Evolutionary conservation across 2,797 vertebrate species (phyloP), one percentile per base, ranked within the genome.

Genomic region (Leptatherina wallacei): DNA sequence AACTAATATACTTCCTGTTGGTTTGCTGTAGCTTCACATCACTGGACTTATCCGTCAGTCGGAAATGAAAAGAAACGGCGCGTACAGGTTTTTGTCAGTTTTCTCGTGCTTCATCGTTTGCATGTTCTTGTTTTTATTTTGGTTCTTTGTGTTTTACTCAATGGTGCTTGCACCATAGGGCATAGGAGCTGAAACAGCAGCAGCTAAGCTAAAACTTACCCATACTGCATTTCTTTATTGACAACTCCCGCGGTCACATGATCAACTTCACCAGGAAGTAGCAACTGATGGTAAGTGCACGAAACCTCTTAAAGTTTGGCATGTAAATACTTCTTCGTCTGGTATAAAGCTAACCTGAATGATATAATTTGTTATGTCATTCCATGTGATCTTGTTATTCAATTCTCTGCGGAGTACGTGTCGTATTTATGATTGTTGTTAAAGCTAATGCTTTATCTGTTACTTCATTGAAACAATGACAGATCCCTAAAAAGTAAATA

Each of bases 141-240:
- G 93, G 92, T 91, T 87, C 73, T 91, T 94, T 36, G 77, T 94
- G 22, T 89, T 95, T 87, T 94, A 94, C 56, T 94, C 94, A 3
- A 79, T 95, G 77, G 1, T 91, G 8, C 58, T 72, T 2, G 91
- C 85, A 0, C 93, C 94, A 0, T 95, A 81, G 72, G 29, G 14
- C 22, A 6, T 2, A 11, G 1, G 20, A 0, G 7, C 2, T n/a
- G 1, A n/a, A 5, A 16, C n/a, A n/a, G n/a, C 24, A 54, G 55
- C 32, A 49, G 71, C 71, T 80, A 82, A 75, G 86, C 85, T 91
- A 90, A 77, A 1, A 4, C 0, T 30, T 88, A 86, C 90, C 90
- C 91, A 89, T 0, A 88, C 0, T 88, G 85, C 91, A 79, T 30
- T 38, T 89, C 83, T 65, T 36, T 90, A 83, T 90, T 91, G 85